These are phyloP conservation scores for Plecotus auritus DNA, from an alignment of 2,113 vertebrate genomes.

Conservation along the genomic window DNA sequence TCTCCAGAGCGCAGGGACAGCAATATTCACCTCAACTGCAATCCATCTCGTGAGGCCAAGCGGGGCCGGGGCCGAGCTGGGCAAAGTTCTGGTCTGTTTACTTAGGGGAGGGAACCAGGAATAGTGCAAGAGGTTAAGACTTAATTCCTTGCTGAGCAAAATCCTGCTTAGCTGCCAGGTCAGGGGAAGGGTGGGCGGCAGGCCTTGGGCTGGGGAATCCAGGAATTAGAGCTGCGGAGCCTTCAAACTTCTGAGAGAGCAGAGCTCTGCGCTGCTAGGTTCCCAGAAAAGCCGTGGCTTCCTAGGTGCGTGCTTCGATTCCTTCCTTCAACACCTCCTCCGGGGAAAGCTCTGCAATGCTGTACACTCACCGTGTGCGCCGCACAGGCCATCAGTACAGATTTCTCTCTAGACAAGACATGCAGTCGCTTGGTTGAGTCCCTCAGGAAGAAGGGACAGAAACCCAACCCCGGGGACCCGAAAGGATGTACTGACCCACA, in stretches of 20 bases:
- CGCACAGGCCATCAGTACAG: not conserved
- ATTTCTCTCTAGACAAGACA: not conserved
- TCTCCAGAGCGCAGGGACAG: not conserved
- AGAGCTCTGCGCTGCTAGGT: not conserved
- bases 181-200: not conserved
- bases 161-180: not conserved
- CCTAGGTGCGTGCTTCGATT: not conserved
- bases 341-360: not conserved
- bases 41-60: rapidly evolving
- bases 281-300: not conserved
- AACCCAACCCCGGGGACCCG: not conserved
- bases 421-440: not conserved
- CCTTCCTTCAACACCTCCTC: not conserved
- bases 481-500: not conserved
- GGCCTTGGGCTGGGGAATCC: not conserved
- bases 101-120: not conserved
- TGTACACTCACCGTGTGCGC: not conserved
- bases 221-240: not conserved
- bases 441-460: not conserved
- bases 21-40: not conserved
- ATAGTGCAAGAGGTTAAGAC: not conserved
- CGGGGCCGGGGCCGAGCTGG: not conserved
- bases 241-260: not conserved
- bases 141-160: not conserved
- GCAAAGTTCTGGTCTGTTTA: not conserved